These are phyloP conservation scores for Ceratina japonica DNA, from an alignment of 1,140 invertebrate species.

Conservation along the genomic window DNA sequence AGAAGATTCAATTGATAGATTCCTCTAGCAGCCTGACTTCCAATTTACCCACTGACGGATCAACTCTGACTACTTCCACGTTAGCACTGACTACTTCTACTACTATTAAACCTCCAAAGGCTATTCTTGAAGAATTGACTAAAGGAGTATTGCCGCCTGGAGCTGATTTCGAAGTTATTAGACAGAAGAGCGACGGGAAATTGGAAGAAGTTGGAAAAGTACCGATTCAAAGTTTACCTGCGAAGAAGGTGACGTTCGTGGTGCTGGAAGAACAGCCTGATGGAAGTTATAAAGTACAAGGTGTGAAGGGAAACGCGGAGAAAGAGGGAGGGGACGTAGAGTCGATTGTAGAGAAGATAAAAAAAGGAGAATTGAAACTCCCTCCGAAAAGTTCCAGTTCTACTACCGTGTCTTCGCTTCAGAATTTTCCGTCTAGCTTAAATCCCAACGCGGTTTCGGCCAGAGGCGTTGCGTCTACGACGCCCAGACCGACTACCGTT, in stretches of 20 bases:
- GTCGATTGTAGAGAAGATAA: conserved; percentile 88
- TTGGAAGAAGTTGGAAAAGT: conserved; percentile 85
- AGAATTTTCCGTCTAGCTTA: conserved; percentile 37
- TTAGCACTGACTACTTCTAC: conserved; percentile 69
- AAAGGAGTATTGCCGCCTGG: conserved; percentile 88
- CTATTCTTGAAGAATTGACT: conserved; percentile 86
- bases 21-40: conserved; percentile 67
- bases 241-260: conserved; percentile 92
- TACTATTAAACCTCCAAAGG: conserved; percentile 80
- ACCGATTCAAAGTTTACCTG: conserved; percentile 81
- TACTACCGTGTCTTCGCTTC: conserved; percentile 25
- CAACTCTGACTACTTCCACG: conserved; percentile 46
- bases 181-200: conserved; percentile 85
- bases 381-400: conserved; percentile 81
- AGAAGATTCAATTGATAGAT: conserved; percentile 85
- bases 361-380: conserved; percentile 89
- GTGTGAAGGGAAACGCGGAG: conserved; percentile 85
- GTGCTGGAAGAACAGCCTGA: conserved; percentile 91
- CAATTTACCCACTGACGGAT: conserved; percentile 53
- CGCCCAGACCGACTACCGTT: conserved; percentile 68
- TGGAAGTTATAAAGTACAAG: conserved; percentile 90
- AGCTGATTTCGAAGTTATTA: conserved; percentile 87
- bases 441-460: conserved; percentile 19
- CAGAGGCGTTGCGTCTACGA: conserved; percentile 45
- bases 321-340: conserved; percentile 87